A percentile compares a stretch with the other conserved stretches of the same genome.
These are phyloP conservation scores for Apteryx owenii DNA, from an alignment of 2,113 vertebrate species.

Conservation along the genomic window DNA sequence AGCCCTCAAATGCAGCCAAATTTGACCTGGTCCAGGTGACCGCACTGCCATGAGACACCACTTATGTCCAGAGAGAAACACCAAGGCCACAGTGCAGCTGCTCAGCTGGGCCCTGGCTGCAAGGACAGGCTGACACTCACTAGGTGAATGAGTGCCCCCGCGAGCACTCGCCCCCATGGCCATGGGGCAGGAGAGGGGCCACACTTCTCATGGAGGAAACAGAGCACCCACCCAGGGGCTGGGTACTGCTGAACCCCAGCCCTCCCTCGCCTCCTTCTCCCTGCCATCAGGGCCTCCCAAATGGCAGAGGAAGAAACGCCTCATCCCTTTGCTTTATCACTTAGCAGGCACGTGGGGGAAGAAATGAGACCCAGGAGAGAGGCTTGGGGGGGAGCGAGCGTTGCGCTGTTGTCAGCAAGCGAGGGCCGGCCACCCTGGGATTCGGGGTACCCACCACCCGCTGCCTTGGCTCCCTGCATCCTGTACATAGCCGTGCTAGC, in stretches of 20 bases:
- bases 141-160: too few species aligned
- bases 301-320: not conserved
- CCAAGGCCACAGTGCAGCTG: too few species aligned
- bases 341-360: not conserved
- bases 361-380: not conserved
- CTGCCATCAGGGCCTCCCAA: not conserved
- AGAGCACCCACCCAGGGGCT: too few species aligned
- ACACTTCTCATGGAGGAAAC: not conserved
- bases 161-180: too few species aligned
- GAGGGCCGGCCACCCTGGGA: not conserved
- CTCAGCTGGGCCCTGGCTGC: not conserved
- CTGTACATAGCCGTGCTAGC: accelerated
- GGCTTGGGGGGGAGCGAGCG: not conserved
- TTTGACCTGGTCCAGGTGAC: too few species aligned
- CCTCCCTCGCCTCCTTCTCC: not conserved
- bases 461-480: not conserved
- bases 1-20: too few species aligned
- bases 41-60: too few species aligned
- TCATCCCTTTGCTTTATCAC: not conserved
- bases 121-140: not conserved
- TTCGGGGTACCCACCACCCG: accelerated
- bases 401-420: not conserved
- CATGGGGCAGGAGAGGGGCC: too few species aligned
- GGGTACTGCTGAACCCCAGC: not conserved
- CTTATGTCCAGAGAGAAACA: too few species aligned